Evolutionary conservation across 2,797 vertebrate species (phyloP), one percentile per base, ranked within the genome.

Genomic region (Sciurus carolinensis): DNA sequence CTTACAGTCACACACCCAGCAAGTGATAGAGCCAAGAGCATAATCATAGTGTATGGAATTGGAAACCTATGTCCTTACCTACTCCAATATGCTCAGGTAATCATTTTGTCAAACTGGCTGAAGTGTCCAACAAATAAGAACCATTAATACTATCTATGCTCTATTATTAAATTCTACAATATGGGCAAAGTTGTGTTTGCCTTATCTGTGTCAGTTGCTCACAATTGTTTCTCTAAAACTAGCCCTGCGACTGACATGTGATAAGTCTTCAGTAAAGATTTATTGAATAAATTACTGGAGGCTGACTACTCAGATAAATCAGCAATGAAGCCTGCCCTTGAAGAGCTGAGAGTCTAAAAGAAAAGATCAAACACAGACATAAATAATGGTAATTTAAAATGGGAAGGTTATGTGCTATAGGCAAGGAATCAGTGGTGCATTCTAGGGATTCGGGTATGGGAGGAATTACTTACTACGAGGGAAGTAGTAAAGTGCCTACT

Each of bases 261-360:
- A 50, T 87, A 85, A 15, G n/a, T 72, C n/a, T 83, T 95, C 30
- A 39, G 50, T 18, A 90, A 95, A 80, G 87, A 94, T 62, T 84
- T 87, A 54, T n/a, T 57, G 24, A 85, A 83, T 57, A 85, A 89
- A 77, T 87, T 87, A 87, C 79, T 69, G 5, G 79, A 89, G 44
- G 69, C n/a, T 94, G 50, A 30, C 39, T 77, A 26, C 54, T 85
- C 84, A 85, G 54, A 93, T 93, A 91, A 95, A 94, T 92, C 64
- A 59, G 15, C 42, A 96, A 73, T 87, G 75, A 91, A 73, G 47
- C 33, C 72, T 72, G 18, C 59, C 36, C 76, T 91, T 85, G 71
- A 92, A 72, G 30, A 97, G 67, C 39, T 64, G 28, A 93, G 52
- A 73, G 5, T 95, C 88, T 94, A 88, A 94, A 95, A 73, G 20